These are phyloP conservation scores for Lepus europaeus DNA, from an alignment of 2,113 vertebrate genomes.

Conservation along the genomic window DNA sequence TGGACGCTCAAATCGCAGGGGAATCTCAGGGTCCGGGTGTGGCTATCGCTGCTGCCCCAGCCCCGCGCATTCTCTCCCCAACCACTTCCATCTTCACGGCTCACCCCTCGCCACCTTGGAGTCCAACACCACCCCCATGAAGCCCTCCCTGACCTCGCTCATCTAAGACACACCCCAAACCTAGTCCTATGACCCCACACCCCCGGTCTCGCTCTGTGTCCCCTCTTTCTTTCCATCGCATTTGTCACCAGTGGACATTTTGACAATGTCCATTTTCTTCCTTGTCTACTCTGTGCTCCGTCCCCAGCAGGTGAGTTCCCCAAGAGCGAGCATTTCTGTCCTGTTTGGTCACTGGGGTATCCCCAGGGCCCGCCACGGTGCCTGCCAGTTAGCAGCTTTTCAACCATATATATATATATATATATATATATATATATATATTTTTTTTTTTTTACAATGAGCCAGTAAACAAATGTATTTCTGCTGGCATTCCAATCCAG, in stretches of 20 bases:
- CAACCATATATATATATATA: background rate
- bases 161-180: background rate
- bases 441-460: background rate
- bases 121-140: background rate
- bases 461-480: background rate
- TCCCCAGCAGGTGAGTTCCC: background rate
- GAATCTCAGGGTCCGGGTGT: background rate
- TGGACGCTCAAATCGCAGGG: too few species aligned
- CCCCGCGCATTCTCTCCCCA: background rate
- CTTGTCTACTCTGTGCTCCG: background rate
- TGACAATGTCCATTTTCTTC: background rate
- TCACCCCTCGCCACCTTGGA: background rate
- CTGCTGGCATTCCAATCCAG: background rate
- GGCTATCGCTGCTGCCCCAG: too few species aligned
- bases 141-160: background rate
- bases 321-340: background rate
- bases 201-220: background rate
- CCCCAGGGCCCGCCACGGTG: background rate
- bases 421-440: too few species aligned
- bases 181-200: background rate
- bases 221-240: background rate
- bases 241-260: slow-evolving; percentile 24
- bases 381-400: background rate
- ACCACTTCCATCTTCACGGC: background rate
- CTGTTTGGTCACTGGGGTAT: background rate